Evolutionary conservation across 2,113 vertebrate species (phyloP), one percentile per base, ranked within the genome.

Genomic region (Leucopternis melanops): DNA sequence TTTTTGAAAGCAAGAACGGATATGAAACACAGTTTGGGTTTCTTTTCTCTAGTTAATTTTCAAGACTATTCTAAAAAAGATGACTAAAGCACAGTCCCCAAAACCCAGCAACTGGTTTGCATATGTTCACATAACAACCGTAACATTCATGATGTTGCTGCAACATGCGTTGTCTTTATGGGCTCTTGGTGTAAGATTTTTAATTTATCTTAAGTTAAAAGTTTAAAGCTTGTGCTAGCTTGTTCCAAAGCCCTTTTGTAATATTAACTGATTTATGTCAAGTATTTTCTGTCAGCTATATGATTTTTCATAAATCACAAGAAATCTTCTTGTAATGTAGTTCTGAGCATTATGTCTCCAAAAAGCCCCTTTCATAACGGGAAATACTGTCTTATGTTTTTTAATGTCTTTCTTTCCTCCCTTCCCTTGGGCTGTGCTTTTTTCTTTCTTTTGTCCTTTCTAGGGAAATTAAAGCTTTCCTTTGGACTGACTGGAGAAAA

Each of bases 261-360:
- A 93, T 93, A 95, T 92, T 92, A 91, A 92, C 70, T 91, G 95
- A 97, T 92, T 97, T 95, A 97, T 96, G 95, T 96, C 86, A 94
- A 91, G 52, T 74, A 90, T 96, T 95, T 94, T 96, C 93, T 97
- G 92, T 96, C 94, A 94, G 74, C 84, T 91, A 58, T 67, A 69
- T 88, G 89, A 96, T 97, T 90, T 95, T 82, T 86, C 84, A 93
- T 97, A 95, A 97, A 97, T 97, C 94, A 96, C 74, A 90, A 91
- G 47, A 91, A 94, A 95, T 94, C 91, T 88, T 95, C 89, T 95
- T 91, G 94, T 94, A 94, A 80, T 83, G 92, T 88, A 70, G 87
- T 93, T 94, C 86, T 90, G 95, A 85, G 92, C 74, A 91, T 90
- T 88, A 86, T 80, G 91, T 80, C 84, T 95, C 95, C 70, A 90